Percentiles rank a stretch among this genome's conserved stretches.
These are phyloP conservation scores for Achlya flavicornis DNA, from an alignment of 2,888 invertebrate genomes.

Conservation along the genomic window DNA sequence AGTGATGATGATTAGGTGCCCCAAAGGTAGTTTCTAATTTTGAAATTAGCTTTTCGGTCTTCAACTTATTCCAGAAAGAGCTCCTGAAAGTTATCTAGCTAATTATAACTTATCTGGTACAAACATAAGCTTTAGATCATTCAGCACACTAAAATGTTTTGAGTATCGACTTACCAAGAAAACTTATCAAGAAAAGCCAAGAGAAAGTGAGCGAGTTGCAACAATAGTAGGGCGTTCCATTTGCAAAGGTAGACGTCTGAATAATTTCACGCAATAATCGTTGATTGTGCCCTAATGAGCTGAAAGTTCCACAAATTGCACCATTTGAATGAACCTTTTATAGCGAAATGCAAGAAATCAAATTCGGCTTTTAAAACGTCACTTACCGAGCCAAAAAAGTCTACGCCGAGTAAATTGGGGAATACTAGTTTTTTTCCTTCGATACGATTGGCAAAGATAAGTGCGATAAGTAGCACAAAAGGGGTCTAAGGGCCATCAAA, in stretches of 20 bases:
- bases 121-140: too few species aligned
- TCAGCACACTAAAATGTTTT: too few species aligned
- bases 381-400: constrained; percentile 22
- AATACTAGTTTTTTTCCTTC: constrained; percentile 1
- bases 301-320: constrained; percentile 22
- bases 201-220: not conserved
- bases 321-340: constrained; percentile 37
- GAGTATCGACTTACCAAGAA: too few species aligned
- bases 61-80: too few species aligned
- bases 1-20: too few species aligned
- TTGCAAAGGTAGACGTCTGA: constrained; percentile 33
- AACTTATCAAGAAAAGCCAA: too few species aligned
- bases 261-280: constrained; percentile 40
- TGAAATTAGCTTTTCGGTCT: too few species aligned
- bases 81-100: too few species aligned
- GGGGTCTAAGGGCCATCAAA: too few species aligned
- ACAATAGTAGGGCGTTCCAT: constrained; percentile 26
- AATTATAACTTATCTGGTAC: too few species aligned
- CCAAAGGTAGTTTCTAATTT: too few species aligned
- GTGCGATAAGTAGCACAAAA: too few species aligned
- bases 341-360: constrained; percentile 25
- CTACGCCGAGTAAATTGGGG: constrained; percentile 4
- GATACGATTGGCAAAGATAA: not conserved
- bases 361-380: constrained; percentile 28
- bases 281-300: constrained; percentile 38